These are phyloP conservation scores for Channa striata DNA, from an alignment of 2,797 vertebrate genomes.

Conservation along the genomic window DNA sequence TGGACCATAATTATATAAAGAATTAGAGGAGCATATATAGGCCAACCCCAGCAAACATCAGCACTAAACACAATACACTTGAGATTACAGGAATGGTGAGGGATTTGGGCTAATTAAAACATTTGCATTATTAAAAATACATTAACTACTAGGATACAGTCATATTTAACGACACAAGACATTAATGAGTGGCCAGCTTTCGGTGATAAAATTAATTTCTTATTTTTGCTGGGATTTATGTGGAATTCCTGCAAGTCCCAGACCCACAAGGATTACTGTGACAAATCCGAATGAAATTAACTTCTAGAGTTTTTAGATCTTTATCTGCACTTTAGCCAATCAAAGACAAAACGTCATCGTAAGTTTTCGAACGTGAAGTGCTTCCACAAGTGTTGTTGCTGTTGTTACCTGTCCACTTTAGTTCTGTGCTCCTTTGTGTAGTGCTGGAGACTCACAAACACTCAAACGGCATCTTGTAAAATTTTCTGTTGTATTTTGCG, in stretches of 20 bases:
- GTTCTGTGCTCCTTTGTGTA: neutral
- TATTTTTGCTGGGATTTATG: conserved; percentile 18
- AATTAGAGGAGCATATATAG: conserved; percentile 15
- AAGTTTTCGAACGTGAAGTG: too few relatives aligned
- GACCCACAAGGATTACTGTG: neutral
- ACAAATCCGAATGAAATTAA: neutral
- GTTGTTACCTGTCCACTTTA: neutral
- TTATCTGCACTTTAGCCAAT: too few relatives aligned
- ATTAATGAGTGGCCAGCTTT: conserved; percentile 63
- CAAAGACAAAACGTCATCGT: too few relatives aligned
- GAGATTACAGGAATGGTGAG: conserved; percentile 66
- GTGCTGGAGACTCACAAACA: neutral
- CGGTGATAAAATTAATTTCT: conserved; percentile 34
- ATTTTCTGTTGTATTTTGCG: neutral
- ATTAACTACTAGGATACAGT: conserved; percentile 63
- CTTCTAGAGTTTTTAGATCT: neutral
- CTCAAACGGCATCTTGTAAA: neutral
- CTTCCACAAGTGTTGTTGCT: neutral
- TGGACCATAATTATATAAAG: neutral
- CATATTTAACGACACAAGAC: conserved; percentile 66
- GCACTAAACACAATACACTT: conserved; percentile 63
- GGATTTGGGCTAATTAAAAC: conserved; percentile 72
- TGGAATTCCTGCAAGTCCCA: conserved; percentile 11
- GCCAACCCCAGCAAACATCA: conserved; percentile 39
- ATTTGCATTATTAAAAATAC: conserved; percentile 79